These are phyloP conservation scores for Pedicia rivosa DNA, from an alignment of 2,888 invertebrate genomes.

Conservation along the genomic window DNA sequence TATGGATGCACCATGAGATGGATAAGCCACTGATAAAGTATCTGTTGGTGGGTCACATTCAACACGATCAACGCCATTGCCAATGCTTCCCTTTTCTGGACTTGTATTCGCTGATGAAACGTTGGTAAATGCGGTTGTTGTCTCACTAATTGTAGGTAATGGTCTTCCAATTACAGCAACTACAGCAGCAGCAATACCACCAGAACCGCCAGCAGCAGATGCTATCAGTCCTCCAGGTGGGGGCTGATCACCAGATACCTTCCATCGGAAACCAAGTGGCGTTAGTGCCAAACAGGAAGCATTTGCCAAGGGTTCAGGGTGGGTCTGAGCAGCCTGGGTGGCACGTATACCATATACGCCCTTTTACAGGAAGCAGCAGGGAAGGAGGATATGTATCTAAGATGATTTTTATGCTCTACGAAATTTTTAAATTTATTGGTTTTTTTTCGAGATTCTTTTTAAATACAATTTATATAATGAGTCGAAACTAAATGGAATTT, in stretches of 20 bases:
- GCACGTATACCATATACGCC: constrained; percentile 15
- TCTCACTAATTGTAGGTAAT: constrained; percentile 53
- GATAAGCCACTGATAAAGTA: constrained; percentile 29
- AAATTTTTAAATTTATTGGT: no score
- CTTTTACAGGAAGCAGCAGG: constrained; percentile 5
- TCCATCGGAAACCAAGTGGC: constrained; percentile 15
- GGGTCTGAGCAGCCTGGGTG: constrained; percentile 14
- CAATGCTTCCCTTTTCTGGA: constrained; percentile 58
- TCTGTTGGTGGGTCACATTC: constrained; percentile 38
- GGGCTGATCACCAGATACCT: constrained; percentile 13
- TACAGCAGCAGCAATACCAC: constrained; percentile 57
- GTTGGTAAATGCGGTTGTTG: constrained; percentile 55
- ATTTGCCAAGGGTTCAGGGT: constrained; percentile 15
- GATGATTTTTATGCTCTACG: no score
- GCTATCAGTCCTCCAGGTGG: constrained; percentile 14
- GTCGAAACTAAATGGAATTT: no score
- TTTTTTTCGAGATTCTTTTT: no score
- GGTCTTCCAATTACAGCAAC: constrained; percentile 53
- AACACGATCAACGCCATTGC: constrained; percentile 39
- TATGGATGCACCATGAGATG: constrained; percentile 18
- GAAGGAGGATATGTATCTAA: constrained; percentile 4
- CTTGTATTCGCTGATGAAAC: constrained; percentile 58
- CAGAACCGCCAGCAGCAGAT: constrained; percentile 50
- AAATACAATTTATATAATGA: no score
- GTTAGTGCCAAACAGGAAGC: constrained; percentile 15